Conservation (phyloP, 2,113 vertebrate genomes). For the Otis tarda region DNA sequence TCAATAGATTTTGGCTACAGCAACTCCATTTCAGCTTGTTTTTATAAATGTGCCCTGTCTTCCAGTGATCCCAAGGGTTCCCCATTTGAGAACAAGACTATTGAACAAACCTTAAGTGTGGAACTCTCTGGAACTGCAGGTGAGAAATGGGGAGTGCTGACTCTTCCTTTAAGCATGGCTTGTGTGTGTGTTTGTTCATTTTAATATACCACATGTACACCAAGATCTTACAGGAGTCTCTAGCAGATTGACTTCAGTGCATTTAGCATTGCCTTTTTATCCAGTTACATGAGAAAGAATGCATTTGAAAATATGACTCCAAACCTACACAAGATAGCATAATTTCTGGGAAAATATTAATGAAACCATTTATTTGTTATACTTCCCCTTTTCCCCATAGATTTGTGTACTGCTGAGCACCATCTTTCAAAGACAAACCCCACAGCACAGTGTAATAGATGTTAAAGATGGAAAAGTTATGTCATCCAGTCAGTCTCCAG, state of each 20-base stretch:
- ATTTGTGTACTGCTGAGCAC: conserved; percentile 33
- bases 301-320: conserved; percentile 20
- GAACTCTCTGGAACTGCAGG: conserved; percentile 99
- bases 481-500: conserved; percentile 23
- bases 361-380: conserved; percentile 41
- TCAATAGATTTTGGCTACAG: conserved; percentile 89
- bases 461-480: conserved; percentile 46
- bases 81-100: conserved; percentile 99
- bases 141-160: conserved; percentile 69
- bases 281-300: background rate
- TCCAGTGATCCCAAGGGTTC: conserved; percentile 99
- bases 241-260: background rate
- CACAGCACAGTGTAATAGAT: conserved; percentile 30
- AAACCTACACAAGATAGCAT: background rate
- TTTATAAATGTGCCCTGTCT: conserved; percentile 91
- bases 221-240: background rate
- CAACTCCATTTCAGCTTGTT: conserved; percentile 84
- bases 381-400: background rate
- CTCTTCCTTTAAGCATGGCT: conserved; percentile 8
- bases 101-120: conserved; percentile 99
- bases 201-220: background rate
- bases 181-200: background rate
- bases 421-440: conserved; percentile 43
- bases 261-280: background rate
- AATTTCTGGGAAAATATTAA: conserved; percentile 60